These are phyloP conservation scores for Pongo abelii DNA, from an alignment of 2,113 vertebrate species.

Conservation along the genomic window DNA sequence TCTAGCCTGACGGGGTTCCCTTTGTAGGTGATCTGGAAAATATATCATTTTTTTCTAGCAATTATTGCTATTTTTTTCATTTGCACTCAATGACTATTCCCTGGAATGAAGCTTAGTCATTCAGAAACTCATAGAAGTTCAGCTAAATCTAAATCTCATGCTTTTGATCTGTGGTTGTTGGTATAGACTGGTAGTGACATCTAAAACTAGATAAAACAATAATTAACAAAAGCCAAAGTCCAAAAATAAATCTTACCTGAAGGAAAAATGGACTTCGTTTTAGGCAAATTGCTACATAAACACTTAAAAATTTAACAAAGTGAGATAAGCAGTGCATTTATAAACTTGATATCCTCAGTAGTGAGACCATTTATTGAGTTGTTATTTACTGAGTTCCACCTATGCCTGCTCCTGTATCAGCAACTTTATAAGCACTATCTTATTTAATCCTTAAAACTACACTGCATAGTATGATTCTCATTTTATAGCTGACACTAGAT, in stretches of 20 bases:
- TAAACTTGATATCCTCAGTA: background rate
- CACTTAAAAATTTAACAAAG: background rate
- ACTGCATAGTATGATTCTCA: background rate
- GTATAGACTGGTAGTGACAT: background rate
- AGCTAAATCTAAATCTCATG: background rate
- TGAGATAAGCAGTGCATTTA: background rate
- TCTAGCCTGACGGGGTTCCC: too few relatives aligned
- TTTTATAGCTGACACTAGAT: background rate
- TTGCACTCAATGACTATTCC: background rate
- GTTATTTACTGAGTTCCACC: background rate
- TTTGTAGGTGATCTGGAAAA: too few relatives aligned
- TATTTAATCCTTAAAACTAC: background rate
- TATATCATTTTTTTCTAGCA: background rate
- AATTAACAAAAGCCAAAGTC: conserved; percentile 83
- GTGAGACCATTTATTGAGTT: background rate
- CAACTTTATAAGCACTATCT: background rate
- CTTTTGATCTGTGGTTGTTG: conserved; percentile 33
- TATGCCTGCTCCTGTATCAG: background rate
- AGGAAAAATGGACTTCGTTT: conserved; percentile 12
- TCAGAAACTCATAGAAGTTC: background rate
- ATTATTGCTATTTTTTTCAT: background rate
- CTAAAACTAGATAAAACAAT: conserved; percentile 69
- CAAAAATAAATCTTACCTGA: conserved; percentile 49
- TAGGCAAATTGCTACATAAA: background rate
- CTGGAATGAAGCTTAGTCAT: background rate